These are phyloP conservation scores for Epistrophella euchroma DNA, from an alignment of 2,888 invertebrate genomes.

Conservation along the genomic window DNA sequence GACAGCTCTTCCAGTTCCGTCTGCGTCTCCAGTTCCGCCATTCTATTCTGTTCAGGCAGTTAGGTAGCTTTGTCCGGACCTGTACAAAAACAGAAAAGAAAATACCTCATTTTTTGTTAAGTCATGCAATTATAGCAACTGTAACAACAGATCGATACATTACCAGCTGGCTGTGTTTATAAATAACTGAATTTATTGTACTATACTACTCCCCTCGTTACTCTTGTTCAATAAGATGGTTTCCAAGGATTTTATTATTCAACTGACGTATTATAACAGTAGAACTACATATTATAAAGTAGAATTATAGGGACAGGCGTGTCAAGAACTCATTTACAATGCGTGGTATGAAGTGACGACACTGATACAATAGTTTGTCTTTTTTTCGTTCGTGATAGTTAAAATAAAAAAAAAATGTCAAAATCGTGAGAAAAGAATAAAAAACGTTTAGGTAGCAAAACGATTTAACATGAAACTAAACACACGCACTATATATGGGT, in stretches of 20 bases:
- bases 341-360: constrained; percentile 17
- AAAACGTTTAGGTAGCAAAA: not conserved
- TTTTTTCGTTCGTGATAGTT: not conserved
- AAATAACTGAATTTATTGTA: constrained; percentile 18
- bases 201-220: not conserved
- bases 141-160: constrained; percentile 30
- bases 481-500: not conserved
- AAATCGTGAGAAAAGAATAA: not conserved
- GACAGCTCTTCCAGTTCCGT: no score
- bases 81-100: not conserved
- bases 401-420: not conserved
- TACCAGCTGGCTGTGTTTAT: constrained; percentile 26
- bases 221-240: not conserved
- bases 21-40: no score
- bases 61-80: not conserved
- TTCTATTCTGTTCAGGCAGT: no score
- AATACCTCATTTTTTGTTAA: not conserved
- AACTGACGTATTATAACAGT: constrained; percentile 13
- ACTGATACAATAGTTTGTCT: not conserved
- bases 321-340: constrained; percentile 34
- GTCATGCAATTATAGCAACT: constrained; percentile 12
- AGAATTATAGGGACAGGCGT: not conserved
- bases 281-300: not conserved
- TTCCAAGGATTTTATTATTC: constrained; percentile 46
- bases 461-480: no score